Conservation (phyloP, 2,888 invertebrate species). For the Plebejus anna region DNA sequence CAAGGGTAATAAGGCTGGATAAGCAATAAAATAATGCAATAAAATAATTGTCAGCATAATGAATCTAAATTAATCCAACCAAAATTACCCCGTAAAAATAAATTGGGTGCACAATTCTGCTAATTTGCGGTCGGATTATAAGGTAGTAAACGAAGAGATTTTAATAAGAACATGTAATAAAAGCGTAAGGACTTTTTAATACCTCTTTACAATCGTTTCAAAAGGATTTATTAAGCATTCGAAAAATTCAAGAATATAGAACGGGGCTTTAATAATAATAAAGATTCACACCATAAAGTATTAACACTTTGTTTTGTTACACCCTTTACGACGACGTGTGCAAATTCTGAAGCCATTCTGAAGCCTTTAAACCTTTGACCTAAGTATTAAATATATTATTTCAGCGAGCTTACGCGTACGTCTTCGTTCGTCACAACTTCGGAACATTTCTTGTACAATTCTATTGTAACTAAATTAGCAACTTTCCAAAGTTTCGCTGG, state of each 20-base stretch:
- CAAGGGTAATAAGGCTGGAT: not conserved
- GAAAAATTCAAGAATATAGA: constrained; percentile 23
- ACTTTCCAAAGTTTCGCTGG: not conserved
- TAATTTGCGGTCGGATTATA: not conserved
- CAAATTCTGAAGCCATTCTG: not conserved
- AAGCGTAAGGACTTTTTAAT: constrained; percentile 12
- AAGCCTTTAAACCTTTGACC: constrained; percentile 24
- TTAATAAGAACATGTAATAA: constrained; percentile 15
- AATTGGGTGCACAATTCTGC: not conserved
- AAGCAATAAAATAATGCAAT: not conserved
- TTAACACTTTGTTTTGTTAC: no score
- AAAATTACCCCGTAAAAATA: constrained; percentile 5
- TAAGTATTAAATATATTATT: constrained; percentile 24
- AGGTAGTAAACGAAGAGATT: constrained; percentile 12
- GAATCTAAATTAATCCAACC: not conserved
- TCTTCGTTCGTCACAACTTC: not conserved
- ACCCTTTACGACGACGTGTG: not conserved
- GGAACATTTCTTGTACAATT: constrained; percentile 10
- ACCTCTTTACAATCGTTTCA: constrained; percentile 27
- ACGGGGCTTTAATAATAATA: constrained; percentile 14
- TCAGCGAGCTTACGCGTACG: not conserved
- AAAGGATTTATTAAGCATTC: not conserved
- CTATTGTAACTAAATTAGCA: constrained; percentile 21
- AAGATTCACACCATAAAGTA: not conserved
- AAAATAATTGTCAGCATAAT: not conserved